Conservation (phyloP, 2,888 invertebrate genomes). For the Dichetophora obliterata region DNA sequence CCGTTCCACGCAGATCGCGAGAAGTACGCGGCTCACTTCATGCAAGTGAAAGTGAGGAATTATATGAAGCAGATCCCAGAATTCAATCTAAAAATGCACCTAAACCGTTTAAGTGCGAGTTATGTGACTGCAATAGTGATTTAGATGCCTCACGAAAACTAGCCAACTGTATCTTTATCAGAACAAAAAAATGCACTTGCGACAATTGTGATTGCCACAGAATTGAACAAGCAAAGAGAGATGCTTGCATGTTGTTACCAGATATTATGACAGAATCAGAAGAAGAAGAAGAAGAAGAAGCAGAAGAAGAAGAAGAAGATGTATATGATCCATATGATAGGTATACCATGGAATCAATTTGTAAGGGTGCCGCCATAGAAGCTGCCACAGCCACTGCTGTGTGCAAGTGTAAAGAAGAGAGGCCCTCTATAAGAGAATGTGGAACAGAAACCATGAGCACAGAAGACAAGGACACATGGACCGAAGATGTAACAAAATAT, state of each 20-base stretch:
- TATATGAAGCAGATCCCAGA: no score
- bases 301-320: no score
- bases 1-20: background rate
- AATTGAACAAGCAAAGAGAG: background rate
- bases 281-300: no score
- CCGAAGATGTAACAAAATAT: background rate
- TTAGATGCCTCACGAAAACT: background rate
- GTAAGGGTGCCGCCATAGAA: no score
- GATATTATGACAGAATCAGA: background rate
- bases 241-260: background rate
- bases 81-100: background rate
- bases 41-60: no score
- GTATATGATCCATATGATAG: no score
- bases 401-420: background rate
- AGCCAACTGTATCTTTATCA: slow-evolving; percentile 9
- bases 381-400: no score
- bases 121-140: background rate
- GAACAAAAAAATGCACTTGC: background rate
- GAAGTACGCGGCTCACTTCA: no score
- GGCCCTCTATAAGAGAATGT: background rate
- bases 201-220: background rate
- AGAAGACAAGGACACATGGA: background rate
- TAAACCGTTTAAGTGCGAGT: background rate
- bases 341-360: background rate
- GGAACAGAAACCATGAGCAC: background rate